Evolutionary conservation across 2,797 vertebrate species (phyloP), one percentile per base, ranked within the genome.

Genomic region (Spinus olivaceus): DNA sequence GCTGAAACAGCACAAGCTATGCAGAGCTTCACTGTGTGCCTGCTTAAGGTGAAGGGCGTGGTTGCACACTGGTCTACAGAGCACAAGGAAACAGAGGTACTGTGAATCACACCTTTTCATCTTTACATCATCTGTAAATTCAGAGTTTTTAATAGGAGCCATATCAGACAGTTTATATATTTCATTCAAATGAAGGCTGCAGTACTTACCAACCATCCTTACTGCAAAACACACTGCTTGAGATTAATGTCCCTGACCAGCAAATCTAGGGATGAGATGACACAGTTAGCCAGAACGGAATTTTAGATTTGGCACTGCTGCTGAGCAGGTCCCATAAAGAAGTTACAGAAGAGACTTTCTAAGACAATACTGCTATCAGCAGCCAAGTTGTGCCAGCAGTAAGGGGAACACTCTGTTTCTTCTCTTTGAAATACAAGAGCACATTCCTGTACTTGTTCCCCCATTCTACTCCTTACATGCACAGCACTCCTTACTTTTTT

Each of bases 381-480:
- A 92, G 60, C 47, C 65, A 74, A 63, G 32, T 42, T 61, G 39
- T 61, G 63, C 27, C 78, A 66, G 39, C 28, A 66, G 15, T 13
- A 73, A 72, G 56, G 53, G 24, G 47, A 72, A 41, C 17, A 14
- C 8, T 57, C 10, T 41, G 17, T 13, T 85, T 63, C 23, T 80
- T 69, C 60, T 47, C 64, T 71, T 25, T 47, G 41, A 69, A 71
- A 73, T 32, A 72, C 1, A 1, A 60, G 15, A 47, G 13, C 33
- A 61, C 25, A 4, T 39, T 76, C 47, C 56, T 32, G 15, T 25
- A 14, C 5, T 2, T 12, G 8, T 25, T 71, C 3, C 32, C 33
- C 11, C 13, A 30, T 23, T 63, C 54, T 5, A 46, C 14, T 73
- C 10, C 25, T 49, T 81, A 44, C 0, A 1, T 4, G 8, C 1